Conservation (phyloP, 2,888 invertebrate species). For the Merodon equestris region DNA sequence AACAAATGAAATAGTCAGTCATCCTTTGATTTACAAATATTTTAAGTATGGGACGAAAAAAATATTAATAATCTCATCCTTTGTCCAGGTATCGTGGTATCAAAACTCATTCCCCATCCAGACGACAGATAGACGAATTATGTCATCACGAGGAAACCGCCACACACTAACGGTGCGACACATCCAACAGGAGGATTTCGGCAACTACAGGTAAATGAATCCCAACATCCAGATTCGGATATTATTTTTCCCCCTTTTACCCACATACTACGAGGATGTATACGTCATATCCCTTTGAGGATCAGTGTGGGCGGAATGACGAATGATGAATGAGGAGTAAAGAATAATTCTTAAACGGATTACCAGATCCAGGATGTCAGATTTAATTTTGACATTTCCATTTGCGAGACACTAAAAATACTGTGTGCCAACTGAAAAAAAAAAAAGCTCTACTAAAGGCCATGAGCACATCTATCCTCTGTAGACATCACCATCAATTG, state of each 20-base stretch:
- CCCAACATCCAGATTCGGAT: background rate
- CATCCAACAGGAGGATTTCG: conserved; percentile 85
- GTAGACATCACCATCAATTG: no score
- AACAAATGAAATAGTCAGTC: background rate
- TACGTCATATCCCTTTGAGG: no score
- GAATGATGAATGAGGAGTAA: no score
- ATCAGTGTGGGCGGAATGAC: no score
- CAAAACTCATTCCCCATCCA: conserved; percentile 85
- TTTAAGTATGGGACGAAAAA: conserved; percentile 4
- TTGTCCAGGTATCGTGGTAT: conserved; percentile 84
- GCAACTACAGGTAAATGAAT: conserved; percentile 83
- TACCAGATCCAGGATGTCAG: conserved; percentile 11
- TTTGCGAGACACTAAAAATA: no score
- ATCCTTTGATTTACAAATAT: no score
- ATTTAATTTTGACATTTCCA: conserved; percentile 12
- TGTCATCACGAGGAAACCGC: conserved; percentile 85
- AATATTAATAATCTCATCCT: background rate
- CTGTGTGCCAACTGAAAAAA: no score
- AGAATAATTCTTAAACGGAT: conserved; percentile 8
- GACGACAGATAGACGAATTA: conserved; percentile 84
- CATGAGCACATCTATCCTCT: no score
- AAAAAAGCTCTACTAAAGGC: no score
- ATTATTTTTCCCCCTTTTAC: no score
- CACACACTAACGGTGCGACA: conserved; percentile 84
- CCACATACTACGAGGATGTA: no score